These are phyloP conservation scores for Nomada ferruginata DNA, from an alignment of 2,888 invertebrate species.

Conservation along the genomic window DNA sequence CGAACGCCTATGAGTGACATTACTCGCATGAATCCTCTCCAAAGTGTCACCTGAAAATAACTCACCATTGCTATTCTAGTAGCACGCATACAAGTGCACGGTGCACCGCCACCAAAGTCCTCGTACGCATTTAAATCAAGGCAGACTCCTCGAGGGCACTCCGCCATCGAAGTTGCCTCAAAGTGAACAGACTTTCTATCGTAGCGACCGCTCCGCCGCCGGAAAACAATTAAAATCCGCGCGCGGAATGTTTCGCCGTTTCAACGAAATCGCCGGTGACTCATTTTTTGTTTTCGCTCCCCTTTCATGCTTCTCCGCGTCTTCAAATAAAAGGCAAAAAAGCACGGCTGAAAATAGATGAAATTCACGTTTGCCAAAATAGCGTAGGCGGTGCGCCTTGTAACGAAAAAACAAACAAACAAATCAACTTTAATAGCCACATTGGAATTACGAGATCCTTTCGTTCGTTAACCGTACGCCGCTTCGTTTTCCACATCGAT, in stretches of 20 bases:
- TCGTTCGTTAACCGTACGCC: background rate
- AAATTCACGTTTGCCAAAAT: too few relatives aligned
- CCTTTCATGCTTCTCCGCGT: too few relatives aligned
- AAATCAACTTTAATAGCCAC: too few relatives aligned
- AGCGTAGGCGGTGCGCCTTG: too few relatives aligned
- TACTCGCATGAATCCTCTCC: constrained; percentile 70
- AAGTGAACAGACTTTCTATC: constrained; percentile 61
- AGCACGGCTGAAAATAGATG: too few relatives aligned
- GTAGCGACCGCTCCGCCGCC: constrained; percentile 9
- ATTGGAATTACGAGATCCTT: too few relatives aligned
- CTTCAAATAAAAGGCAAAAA: too few relatives aligned
- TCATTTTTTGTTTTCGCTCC: too few relatives aligned
- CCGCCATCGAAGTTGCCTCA: constrained; percentile 59
- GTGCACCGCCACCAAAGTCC: constrained; percentile 68
- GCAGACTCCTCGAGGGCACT: constrained; percentile 65
- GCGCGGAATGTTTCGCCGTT: constrained; percentile 33
- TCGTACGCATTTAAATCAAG: constrained; percentile 73
- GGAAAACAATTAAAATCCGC: constrained; percentile 49
- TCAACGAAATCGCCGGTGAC: too few relatives aligned
- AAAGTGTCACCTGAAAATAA: constrained; percentile 75
- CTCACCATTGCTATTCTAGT: constrained; percentile 74
- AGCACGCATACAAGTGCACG: constrained; percentile 71
- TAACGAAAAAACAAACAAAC: too few relatives aligned
- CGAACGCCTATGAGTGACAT: constrained; percentile 70
- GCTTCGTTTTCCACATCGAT: background rate